Base-by-base conservation (phyloP, 2,113 vertebrate genomes). In the Perca schrenkii region DNA sequence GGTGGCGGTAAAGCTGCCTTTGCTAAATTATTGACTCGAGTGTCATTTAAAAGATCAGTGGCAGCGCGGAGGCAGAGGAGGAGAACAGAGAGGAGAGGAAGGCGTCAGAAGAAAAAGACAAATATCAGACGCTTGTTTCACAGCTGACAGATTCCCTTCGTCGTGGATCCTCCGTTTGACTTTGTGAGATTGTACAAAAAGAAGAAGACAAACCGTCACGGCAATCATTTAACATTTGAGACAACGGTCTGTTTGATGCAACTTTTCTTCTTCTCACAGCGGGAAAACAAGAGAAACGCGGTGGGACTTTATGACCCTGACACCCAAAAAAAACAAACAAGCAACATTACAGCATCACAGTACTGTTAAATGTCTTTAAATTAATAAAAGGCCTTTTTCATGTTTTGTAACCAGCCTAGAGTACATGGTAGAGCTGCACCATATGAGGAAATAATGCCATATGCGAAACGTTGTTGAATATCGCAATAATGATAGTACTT, bases 11-110 rank as follows among this genome's bases (percentile, higher is more conserved):
- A 43, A 53, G 28, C 52, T 53, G 68, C 57, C 74, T 74, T 82
- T 78, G 21, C 14, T 88, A n/a, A 82, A 82, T 85, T 65, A 89
- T 74, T 89, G 85, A 82, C 43, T 60, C 31, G 71, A 49, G 69
- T 64, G 50, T 61, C 0, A 40, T 77, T 88, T 63, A 69, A 89
- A 77, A 86, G 60, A 86, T 73, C 78, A 84, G 57, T 31, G 57
- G 72, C 15, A 66, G 54, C 14, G 58, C 79, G 54, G 6, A 82
- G 46, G 52, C 61, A 58, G 46, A 75, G 81, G 56, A 50, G 62
- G 47, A 78, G 65, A 87, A 74, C 53, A 67, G 80, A 81, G 3
- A 72, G 14, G 25, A 65, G 83, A 61, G 40, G 82, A 84, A 71
- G 40, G 40, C 1, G 40, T 40, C 40, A 10, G 50, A 21, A 91